These are phyloP conservation scores for Cantharis lateralis DNA, from an alignment of 2,888 invertebrate species.

Conservation along the genomic window DNA sequence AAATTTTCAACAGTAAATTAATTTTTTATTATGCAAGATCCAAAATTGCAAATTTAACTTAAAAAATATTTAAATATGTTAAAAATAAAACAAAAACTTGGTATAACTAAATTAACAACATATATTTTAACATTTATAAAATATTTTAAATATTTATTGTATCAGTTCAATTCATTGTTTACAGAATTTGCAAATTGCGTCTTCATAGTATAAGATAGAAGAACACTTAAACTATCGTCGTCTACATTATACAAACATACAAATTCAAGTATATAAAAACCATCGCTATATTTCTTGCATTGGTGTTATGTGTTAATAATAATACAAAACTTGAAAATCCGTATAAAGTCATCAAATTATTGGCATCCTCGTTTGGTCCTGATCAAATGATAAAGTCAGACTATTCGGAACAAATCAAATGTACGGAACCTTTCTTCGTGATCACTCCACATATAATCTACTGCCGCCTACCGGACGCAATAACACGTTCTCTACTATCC, in stretches of 20 bases:
- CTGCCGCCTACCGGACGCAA: slow-evolving; percentile 53
- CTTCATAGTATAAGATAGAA: slow-evolving; percentile 23
- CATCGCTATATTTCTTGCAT: slow-evolving; percentile 1
- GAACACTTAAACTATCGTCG: slow-evolving; percentile 30
- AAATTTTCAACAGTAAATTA: background rate
- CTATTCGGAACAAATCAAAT: background rate
- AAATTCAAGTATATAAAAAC: slow-evolving; percentile 39
- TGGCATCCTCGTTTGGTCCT: background rate
- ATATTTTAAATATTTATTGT: slow-evolving; percentile 41
- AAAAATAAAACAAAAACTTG: slow-evolving; percentile 13
- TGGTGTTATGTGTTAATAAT: slow-evolving; percentile 35
- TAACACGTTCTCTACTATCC: slow-evolving; percentile 70
- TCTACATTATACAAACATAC: slow-evolving; percentile 50
- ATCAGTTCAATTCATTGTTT: slow-evolving; percentile 49
- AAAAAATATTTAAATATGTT: background rate
- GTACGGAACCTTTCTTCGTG: background rate
- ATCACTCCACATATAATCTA: slow-evolving; percentile 34
- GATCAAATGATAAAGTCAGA: background rate
- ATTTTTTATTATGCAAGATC: background rate
- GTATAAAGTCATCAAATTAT: slow-evolving; percentile 7
- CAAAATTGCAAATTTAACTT: background rate
- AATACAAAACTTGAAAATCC: slow-evolving; percentile 36
- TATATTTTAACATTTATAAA: slow-evolving; percentile 51
- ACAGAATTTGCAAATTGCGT: slow-evolving; percentile 34
- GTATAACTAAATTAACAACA: slow-evolving; percentile 44